Conservation (phyloP, 2,113 vertebrate genomes). For the Clarias macrocephalus region DNA sequence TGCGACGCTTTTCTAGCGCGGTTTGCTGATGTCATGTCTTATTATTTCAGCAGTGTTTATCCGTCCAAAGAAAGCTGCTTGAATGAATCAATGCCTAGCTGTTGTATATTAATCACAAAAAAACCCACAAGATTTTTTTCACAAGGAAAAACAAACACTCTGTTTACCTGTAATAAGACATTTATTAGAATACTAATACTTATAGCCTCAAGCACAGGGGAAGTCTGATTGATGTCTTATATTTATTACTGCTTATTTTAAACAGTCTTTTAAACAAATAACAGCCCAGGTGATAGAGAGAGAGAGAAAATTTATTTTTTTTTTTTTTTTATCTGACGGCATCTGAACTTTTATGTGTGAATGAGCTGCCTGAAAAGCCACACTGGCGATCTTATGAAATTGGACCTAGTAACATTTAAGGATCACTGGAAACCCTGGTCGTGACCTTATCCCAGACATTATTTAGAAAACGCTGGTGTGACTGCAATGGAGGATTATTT, state of each 20-base stretch:
- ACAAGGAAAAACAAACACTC: background rate
- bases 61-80: constrained; percentile 13
- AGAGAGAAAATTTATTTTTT: background rate
- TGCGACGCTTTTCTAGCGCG: background rate
- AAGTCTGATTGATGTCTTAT: background rate
- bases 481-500: too few species aligned
- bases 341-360: too few species aligned
- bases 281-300: background rate
- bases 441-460: too few species aligned
- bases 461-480: too few species aligned
- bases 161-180: background rate
- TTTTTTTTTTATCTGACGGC: too few species aligned
- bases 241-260: background rate
- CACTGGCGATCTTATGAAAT: too few species aligned
- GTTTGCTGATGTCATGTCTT: background rate
- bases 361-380: too few species aligned
- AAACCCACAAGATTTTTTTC: too few species aligned
- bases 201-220: background rate
- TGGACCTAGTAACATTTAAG: too few species aligned
- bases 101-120: background rate
- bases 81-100: constrained; percentile 7
- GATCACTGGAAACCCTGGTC: too few species aligned
- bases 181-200: background rate
- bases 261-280: background rate
- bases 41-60: constrained; percentile 20